Percentiles rank a stretch among this genome's conserved stretches.
Conservation (phyloP, 2,797 vertebrate genomes). For the Sphaeramia orbicularis region DNA sequence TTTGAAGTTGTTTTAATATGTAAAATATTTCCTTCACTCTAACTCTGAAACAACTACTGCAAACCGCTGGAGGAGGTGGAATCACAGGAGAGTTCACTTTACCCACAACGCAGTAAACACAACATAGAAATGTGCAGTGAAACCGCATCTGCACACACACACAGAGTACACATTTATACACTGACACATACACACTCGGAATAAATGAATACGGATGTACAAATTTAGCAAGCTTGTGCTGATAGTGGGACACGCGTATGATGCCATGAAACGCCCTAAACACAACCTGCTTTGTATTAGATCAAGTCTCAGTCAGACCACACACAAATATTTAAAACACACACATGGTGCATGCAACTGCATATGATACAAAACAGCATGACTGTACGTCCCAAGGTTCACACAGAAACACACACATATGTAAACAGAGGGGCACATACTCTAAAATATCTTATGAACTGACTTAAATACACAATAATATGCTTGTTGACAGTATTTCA, state of each 20-base stretch:
- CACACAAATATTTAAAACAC: slow-evolving; percentile 53
- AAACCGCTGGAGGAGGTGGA: slow-evolving; percentile 51
- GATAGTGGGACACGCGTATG: neutral
- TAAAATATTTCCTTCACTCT: slow-evolving; percentile 61
- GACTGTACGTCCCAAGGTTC: slow-evolving; percentile 24
- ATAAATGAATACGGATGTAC: slow-evolving; percentile 5
- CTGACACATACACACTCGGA: slow-evolving; percentile 8
- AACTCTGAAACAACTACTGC: slow-evolving; percentile 61
- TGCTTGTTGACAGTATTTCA: slow-evolving; percentile 44
- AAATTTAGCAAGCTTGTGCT: slow-evolving; percentile 24
- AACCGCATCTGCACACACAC: slow-evolving; percentile 38
- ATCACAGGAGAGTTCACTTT: slow-evolving; percentile 52
- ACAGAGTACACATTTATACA: slow-evolving; percentile 12
- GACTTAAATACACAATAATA: slow-evolving; percentile 34
- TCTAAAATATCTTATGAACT: slow-evolving; percentile 42
- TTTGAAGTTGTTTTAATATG: slow-evolving; percentile 64
- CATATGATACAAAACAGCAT: slow-evolving; percentile 18
- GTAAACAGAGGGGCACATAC: slow-evolving; percentile 32
- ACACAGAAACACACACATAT: slow-evolving; percentile 31
- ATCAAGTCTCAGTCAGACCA: slow-evolving; percentile 60
- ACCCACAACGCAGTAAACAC: slow-evolving; percentile 57
- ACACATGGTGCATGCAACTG: neutral
- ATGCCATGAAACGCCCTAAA: slow-evolving; percentile 39
- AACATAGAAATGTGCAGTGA: slow-evolving; percentile 48
- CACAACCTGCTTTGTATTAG: slow-evolving; percentile 67